phyloP scores from a whole-genome alignment of 2,113 vertebrate genomes.

The Cryptotis parvus region DNA sequence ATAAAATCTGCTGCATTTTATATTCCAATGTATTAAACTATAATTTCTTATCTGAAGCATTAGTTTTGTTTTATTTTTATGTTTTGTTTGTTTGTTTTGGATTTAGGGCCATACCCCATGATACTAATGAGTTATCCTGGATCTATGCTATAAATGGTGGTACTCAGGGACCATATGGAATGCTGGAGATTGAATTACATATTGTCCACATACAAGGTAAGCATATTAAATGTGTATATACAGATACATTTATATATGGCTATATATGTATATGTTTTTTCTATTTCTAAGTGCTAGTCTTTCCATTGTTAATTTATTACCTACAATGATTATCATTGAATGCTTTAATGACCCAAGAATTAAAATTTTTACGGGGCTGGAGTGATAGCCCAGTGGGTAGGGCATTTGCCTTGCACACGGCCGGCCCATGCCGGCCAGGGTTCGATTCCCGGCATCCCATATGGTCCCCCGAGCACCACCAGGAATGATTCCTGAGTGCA shows the following conservation, averaged over 20 bases:
- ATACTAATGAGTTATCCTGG: too few relatives aligned
- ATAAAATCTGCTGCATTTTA: not conserved
- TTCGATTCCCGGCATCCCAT: too few relatives aligned
- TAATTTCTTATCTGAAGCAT: not conserved
- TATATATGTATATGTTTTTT: not conserved
- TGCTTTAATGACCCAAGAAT: not conserved
- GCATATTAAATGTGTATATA: not conserved
- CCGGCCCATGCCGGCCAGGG: too few relatives aligned
- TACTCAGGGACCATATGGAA: too few relatives aligned
- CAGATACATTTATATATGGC: not conserved
- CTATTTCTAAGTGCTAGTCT: not conserved
- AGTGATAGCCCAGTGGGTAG: too few relatives aligned
- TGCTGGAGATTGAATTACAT: too few relatives aligned
- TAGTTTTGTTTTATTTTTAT: not conserved
- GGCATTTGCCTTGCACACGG: too few relatives aligned
- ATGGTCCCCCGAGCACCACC: too few relatives aligned
- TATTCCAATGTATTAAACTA: not conserved
- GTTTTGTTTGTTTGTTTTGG: not conserved
- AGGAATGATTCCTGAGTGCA: too few relatives aligned
- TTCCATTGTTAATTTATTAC: not conserved
- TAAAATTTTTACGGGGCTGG: too few relatives aligned
- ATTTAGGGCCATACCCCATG: too few relatives aligned
- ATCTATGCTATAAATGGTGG: too few relatives aligned
- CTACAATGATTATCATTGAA: not conserved
- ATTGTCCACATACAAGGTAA: not conserved